phyloP scores from a whole-genome alignment of 2,113 vertebrate genomes.

The Muntiacus muntjak region DNA sequence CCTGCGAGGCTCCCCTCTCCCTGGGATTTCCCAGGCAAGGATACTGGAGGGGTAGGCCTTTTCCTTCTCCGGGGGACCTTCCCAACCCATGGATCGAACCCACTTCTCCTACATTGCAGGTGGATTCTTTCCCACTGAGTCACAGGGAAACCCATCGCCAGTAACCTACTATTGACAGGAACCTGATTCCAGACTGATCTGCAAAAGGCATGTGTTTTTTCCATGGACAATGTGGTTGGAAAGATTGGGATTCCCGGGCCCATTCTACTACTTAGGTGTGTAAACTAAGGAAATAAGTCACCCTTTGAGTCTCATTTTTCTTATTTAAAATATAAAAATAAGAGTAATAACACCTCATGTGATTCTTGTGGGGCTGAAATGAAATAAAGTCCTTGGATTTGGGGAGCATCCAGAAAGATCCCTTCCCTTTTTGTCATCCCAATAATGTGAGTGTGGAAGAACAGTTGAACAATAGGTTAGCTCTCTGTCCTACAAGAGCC shows the following conservation, averaged over 20 bases:
- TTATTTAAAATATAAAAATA: constrained; percentile 34
- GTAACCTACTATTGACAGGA: not conserved
- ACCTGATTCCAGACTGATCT: not conserved
- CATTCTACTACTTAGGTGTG: not conserved
- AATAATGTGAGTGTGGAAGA: not conserved
- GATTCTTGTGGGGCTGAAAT: not conserved
- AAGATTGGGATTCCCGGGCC: not conserved
- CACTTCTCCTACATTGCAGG: not conserved
- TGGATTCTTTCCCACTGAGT: not conserved
- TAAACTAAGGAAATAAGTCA: not conserved
- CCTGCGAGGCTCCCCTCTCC: not conserved
- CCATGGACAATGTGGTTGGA: not conserved
- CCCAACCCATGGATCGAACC: not conserved
- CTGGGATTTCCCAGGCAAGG: not conserved
- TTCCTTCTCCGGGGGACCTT: not conserved
- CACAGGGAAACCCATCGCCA: not conserved
- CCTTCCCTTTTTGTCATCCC: not conserved
- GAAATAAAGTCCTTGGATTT: not conserved
- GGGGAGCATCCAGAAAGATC: not conserved
- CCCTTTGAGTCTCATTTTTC: not conserved
- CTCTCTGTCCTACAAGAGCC: not conserved
- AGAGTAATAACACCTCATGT: not conserved
- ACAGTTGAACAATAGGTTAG: not conserved
- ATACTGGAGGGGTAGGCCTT: not conserved
- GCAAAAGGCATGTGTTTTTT: not conserved